Evolutionary conservation across 2,888 invertebrate genomes (phyloP).

Genomic region (Caenorhabditis drosophilae): DNA sequence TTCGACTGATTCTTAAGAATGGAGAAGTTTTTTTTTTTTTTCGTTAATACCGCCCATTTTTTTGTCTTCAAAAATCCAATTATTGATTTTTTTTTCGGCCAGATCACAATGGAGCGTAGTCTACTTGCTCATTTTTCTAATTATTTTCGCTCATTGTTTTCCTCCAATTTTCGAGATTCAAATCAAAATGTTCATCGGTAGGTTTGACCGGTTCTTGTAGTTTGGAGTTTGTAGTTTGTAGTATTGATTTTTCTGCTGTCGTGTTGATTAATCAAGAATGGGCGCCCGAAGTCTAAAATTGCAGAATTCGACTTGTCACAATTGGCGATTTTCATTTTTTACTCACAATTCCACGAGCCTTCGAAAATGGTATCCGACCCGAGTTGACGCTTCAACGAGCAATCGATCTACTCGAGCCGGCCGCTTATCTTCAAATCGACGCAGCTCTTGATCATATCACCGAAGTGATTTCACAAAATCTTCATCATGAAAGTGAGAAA

Average conservation of each 20-base stretch:
- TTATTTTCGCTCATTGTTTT: conserved; percentile 28
- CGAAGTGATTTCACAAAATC: conserved; percentile 18
- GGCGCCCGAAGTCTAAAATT: not conserved
- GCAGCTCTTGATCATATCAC: conserved; percentile 24
- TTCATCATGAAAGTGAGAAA: conserved; percentile 21
- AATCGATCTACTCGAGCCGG: conserved; percentile 33
- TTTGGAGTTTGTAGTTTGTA: not conserved
- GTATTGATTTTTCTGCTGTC: no score
- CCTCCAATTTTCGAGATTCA: conserved; percentile 17
- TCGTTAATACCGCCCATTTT: not conserved
- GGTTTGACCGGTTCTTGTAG: not conserved
- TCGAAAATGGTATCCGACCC: conserved; percentile 24
- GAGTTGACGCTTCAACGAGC: conserved; percentile 18
- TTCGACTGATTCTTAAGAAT: conserved; percentile 20
- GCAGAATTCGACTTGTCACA: conserved; percentile 27
- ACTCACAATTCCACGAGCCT: conserved; percentile 30
- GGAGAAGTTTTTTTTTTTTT: conserved; percentile 11
- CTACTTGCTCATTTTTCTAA: conserved; percentile 23
- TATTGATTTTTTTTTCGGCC: no score
- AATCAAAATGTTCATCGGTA: conserved; percentile 11
- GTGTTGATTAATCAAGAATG: no score
- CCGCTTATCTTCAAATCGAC: conserved; percentile 28
- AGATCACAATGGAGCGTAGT: conserved; percentile 20
- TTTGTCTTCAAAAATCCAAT: not conserved
- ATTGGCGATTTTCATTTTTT: conserved; percentile 20